Percentiles rank a stretch among this genome's conserved stretches.
phyloP scores from a whole-genome alignment of 2,888 invertebrate species.

The Choristoneura rosaceana region DNA sequence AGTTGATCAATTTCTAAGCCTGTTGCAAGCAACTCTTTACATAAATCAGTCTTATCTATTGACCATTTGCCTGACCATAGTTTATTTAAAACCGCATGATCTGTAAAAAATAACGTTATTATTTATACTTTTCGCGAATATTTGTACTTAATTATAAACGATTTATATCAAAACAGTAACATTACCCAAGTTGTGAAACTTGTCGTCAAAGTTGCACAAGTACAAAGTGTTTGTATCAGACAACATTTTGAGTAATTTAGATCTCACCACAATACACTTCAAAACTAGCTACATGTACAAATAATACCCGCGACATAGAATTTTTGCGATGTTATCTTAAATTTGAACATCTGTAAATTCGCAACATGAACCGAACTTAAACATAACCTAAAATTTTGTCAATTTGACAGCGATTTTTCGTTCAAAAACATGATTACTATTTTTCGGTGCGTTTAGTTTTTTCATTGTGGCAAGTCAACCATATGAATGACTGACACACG shows the following conservation, averaged over 20 bases:
- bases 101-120: constrained; percentile 54
- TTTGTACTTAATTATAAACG: neutral
- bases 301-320: neutral
- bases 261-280: neutral
- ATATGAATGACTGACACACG: too few relatives aligned
- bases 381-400: constrained; percentile 34
- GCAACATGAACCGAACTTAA: constrained; percentile 26
- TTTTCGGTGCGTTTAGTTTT: neutral
- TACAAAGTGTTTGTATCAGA: constrained; percentile 49
- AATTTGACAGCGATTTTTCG: constrained; percentile 18
- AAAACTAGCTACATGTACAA: neutral
- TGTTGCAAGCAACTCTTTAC: constrained; percentile 62
- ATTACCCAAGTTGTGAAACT: constrained; percentile 61
- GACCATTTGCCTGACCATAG: constrained; percentile 70
- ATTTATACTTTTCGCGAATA: neutral
- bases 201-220: constrained; percentile 75
- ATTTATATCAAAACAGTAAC: constrained; percentile 3
- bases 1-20: constrained; percentile 61
- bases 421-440: constrained; percentile 15
- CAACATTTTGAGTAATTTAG: constrained; percentile 18
- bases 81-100: constrained; percentile 57
- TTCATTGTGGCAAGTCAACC: constrained; percentile 17
- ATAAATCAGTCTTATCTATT: constrained; percentile 58
- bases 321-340: neutral
- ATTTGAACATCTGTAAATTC: neutral